Evolutionary conservation across 2,888 invertebrate species (phyloP).

Genomic region (Limnephilus rhombicus): DNA sequence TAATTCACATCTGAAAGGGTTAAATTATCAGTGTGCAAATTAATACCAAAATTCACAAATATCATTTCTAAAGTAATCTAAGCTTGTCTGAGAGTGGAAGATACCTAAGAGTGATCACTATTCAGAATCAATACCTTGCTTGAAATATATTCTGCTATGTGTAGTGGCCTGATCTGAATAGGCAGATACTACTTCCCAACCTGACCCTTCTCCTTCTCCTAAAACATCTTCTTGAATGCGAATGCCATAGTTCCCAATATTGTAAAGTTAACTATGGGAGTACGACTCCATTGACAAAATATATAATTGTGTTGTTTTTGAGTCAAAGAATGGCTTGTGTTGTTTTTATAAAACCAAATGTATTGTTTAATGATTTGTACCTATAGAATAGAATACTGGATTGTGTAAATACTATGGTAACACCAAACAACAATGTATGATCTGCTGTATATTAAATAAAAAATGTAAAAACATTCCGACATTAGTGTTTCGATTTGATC

Average conservation of each 20-base stretch:
- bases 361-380: not conserved
- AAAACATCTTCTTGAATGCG: not conserved
- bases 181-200: not conserved
- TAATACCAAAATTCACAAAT: too few species aligned
- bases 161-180: not conserved
- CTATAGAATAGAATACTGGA: not conserved
- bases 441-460: not conserved
- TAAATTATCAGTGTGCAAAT: not conserved
- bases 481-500: not conserved
- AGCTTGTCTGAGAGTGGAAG: not conserved
- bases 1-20: too few species aligned
- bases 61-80: not conserved
- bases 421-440: not conserved
- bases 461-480: not conserved
- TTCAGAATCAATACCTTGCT: not conserved
- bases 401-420: not conserved
- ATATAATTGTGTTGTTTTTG: not conserved
- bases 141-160: not conserved
- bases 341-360: not conserved
- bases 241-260: not conserved
- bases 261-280: not conserved
- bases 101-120: not conserved
- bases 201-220: too few species aligned
- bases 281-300: not conserved
- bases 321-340: not conserved